A percentile compares a stretch with the other conserved stretches of the same genome.
These are phyloP conservation scores for Halocynthia roretzi DNA, from an alignment of 23 tunicate genomes.

Conservation along the genomic window DNA sequence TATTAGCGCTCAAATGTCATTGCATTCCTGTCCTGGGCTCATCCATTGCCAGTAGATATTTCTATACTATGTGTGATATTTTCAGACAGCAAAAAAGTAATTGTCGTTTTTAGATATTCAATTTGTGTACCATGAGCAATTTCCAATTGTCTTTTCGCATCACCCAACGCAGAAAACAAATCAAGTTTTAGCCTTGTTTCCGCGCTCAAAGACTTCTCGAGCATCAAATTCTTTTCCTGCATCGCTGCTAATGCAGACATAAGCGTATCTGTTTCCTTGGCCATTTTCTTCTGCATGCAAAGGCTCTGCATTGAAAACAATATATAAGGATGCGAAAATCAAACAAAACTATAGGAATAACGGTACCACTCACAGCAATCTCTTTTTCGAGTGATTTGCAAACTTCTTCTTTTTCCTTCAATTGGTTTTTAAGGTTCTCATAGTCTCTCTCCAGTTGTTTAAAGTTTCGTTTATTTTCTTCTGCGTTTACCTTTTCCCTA, in stretches of 20 bases:
- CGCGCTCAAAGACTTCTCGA: conserved; percentile 85
- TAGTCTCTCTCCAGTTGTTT: conserved; percentile 43
- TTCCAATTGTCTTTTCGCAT: conserved; percentile 74
- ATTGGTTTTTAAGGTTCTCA: conserved; percentile 9
- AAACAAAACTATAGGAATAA: neutral
- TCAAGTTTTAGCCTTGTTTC: conserved; percentile 82
- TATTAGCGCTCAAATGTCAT: too few relatives aligned
- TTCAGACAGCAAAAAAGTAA: too few relatives aligned
- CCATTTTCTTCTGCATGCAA: conserved; percentile 37
- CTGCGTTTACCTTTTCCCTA: conserved; percentile 53
- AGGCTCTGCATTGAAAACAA: conserved; percentile 24
- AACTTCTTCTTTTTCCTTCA: conserved; percentile 37
- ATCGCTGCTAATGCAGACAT: conserved; percentile 86
- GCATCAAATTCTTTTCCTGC: conserved; percentile 73
- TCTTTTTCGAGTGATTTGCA: conserved; percentile 25
- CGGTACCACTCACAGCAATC: conserved; percentile 25
- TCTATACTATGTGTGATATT: too few relatives aligned
- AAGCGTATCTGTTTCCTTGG: conserved; percentile 67
- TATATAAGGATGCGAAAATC: neutral
- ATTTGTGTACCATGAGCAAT: conserved; percentile 51
- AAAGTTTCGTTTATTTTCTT: conserved; percentile 28
- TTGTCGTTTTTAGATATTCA: too few relatives aligned
- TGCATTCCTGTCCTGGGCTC: too few relatives aligned
- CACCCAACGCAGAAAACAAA: conserved; percentile 82
- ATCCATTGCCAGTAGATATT: too few relatives aligned